Percentiles rank a stretch among this genome's conserved stretches.
These are phyloP conservation scores for Tachysurus fulvidraco DNA, from an alignment of 2,113 vertebrate genomes.

Conservation along the genomic window DNA sequence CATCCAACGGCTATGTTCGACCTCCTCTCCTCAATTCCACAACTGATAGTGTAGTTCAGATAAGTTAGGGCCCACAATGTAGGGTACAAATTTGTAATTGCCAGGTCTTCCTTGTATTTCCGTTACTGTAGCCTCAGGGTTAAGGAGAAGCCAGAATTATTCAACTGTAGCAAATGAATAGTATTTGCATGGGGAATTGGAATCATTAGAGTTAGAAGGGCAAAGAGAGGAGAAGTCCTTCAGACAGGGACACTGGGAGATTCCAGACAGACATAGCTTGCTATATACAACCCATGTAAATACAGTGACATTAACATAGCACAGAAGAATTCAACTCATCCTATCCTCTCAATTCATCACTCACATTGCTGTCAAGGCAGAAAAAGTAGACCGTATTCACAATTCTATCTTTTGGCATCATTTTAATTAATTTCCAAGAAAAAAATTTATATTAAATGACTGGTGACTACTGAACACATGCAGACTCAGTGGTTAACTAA, in stretches of 20 bases:
- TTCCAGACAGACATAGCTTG: constrained; percentile 41
- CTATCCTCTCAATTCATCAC: constrained; percentile 28
- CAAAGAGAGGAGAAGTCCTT: constrained; percentile 81
- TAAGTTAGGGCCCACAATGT: constrained; percentile 30
- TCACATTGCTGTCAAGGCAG: constrained; percentile 30
- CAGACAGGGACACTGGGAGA: constrained; percentile 38
- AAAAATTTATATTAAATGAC: constrained; percentile 36
- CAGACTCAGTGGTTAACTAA: constrained; percentile 12
- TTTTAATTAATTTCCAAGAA: not conserved
- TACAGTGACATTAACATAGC: constrained; percentile 10
- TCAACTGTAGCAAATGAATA: constrained; percentile 85
- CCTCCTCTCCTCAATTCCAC: constrained; percentile 55
- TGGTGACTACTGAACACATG: constrained; percentile 6
- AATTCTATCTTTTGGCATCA: not conserved
- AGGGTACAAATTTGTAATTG: constrained; percentile 44
- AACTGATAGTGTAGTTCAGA: constrained; percentile 64
- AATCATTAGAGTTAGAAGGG: constrained; percentile 89
- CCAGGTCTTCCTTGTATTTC: constrained; percentile 49
- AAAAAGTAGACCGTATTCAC: constrained; percentile 7
- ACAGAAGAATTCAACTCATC: constrained; percentile 7
- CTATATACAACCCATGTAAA: constrained; percentile 35
- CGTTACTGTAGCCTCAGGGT: constrained; percentile 71
- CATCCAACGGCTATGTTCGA: constrained; percentile 64
- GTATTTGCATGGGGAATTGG: constrained; percentile 85
- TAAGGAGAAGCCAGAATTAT: constrained; percentile 81